phyloP scores from a whole-genome alignment of 2,888 invertebrate genomes.

The Stenolophus ochropezus region DNA sequence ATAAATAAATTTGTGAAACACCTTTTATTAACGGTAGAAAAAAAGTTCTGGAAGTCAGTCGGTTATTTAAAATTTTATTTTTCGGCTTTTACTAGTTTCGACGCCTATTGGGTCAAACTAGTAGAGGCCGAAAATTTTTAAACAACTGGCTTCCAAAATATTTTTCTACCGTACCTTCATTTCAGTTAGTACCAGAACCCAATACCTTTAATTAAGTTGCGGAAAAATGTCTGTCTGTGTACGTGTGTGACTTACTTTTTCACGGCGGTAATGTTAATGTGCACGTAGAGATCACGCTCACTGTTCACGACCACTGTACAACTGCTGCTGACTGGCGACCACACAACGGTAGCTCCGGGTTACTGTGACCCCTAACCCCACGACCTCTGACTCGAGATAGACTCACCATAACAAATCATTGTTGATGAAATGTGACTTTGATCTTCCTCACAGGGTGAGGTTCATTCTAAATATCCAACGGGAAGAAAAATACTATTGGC shows the following conservation, averaged over 20 bases:
- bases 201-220: no score
- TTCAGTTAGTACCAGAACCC: no score
- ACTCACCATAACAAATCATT: constrained; percentile 51
- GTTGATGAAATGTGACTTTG: constrained; percentile 48
- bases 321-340: not conserved
- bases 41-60: no score
- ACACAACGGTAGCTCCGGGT: constrained; percentile 48
- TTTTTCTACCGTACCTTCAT: not conserved
- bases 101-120: no score
- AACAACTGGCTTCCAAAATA: no score
- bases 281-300: constrained; percentile 49
- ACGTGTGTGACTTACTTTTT: constrained; percentile 24
- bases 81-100: no score
- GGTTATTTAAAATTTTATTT: no score
- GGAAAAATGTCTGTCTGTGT: not conserved
- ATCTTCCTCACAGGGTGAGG: constrained; percentile 20
- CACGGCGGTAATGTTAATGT: not conserved
- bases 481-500: not conserved
- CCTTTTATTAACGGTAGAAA: no score
- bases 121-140: no score
- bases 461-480: not conserved
- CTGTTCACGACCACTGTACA: constrained; percentile 36
- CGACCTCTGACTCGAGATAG: constrained; percentile 30
- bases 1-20: no score
- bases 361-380: constrained; percentile 44